Percentiles rank a stretch among this genome's conserved stretches.
Conservation (phyloP, 2,113 vertebrate species). For the Mesoclemmys tuberculata region DNA sequence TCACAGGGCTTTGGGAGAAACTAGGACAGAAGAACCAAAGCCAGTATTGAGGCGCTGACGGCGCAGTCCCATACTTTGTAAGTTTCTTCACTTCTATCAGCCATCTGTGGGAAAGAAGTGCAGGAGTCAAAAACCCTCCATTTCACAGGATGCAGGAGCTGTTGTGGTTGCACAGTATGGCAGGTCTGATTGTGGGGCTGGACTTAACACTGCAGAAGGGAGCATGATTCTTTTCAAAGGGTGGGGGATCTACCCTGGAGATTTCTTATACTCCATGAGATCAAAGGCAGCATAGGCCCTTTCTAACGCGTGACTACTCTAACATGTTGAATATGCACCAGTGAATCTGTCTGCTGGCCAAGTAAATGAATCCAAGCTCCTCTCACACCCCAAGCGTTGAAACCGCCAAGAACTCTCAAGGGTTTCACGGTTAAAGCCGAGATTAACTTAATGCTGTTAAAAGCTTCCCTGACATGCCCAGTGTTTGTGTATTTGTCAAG, state of each 20-base stretch:
- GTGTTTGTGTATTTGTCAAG: neutral
- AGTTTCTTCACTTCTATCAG: neutral
- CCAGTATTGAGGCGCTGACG: neutral
- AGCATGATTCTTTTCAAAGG: neutral
- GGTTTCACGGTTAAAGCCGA: neutral
- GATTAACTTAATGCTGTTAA: neutral
- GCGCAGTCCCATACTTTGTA: neutral
- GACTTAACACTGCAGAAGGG: neutral
- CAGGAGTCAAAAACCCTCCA: fast-evolving
- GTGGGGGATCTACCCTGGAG: neutral
- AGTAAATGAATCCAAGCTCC: neutral
- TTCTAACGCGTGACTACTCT: fast-evolving
- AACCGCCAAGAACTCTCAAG: neutral
- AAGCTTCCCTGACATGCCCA: fast-evolving
- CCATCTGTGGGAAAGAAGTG: neutral
- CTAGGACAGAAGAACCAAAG: neutral
- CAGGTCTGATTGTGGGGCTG: neutral
- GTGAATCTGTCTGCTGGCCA: neutral
- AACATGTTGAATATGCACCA: fast-evolving
- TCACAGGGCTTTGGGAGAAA: too few species aligned
- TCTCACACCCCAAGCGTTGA: neutral
- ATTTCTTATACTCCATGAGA: neutral
- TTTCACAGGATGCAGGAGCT: fast-evolving
- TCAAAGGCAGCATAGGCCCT: neutral
- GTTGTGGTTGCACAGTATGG: neutral